phyloP scores from a whole-genome alignment of 1,140 invertebrate species.

The Mesaphorura yosii region DNA sequence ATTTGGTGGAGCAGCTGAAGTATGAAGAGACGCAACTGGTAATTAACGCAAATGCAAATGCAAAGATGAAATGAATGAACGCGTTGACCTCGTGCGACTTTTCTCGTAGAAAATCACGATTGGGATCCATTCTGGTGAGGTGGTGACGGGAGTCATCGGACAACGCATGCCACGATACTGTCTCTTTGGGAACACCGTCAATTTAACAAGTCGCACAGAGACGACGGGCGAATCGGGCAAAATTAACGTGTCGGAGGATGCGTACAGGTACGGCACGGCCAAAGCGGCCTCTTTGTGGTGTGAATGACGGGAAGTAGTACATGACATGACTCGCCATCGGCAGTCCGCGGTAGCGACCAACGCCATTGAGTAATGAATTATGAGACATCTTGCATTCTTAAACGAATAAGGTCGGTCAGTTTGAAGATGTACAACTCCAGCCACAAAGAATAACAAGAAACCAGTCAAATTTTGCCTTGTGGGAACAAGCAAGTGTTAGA shows the following conservation, averaged over 20 bases:
- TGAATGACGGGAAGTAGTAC: too few relatives aligned
- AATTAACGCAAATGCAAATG: slow-evolving; percentile 35
- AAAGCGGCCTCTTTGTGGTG: too few relatives aligned
- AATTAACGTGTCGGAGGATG: slow-evolving; percentile 89
- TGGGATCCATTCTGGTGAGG: slow-evolving; percentile 90
- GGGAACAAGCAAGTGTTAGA: too few relatives aligned
- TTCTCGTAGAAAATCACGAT: slow-evolving; percentile 75
- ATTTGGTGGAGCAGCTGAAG: slow-evolving; percentile 70
- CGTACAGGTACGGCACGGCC: slow-evolving; percentile 69
- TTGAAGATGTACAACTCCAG: too few relatives aligned
- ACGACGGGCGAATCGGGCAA: slow-evolving; percentile 80
- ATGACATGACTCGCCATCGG: too few relatives aligned
- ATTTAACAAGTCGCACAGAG: slow-evolving; percentile 86
- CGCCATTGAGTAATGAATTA: too few relatives aligned
- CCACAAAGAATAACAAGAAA: too few relatives aligned
- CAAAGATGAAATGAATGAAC: neutral
- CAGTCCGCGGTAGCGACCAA: too few relatives aligned
- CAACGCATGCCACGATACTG: slow-evolving; percentile 96
- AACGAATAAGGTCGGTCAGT: too few relatives aligned
- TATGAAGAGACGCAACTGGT: slow-evolving; percentile 77
- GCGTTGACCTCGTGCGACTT: neutral
- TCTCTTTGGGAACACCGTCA: slow-evolving; percentile 92
- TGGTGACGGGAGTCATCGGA: slow-evolving; percentile 91
- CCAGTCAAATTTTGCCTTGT: too few relatives aligned
- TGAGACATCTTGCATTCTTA: too few relatives aligned